Evolutionary conservation across 2,113 vertebrate species (phyloP).

Genomic region (Centropristis striata): DNA sequence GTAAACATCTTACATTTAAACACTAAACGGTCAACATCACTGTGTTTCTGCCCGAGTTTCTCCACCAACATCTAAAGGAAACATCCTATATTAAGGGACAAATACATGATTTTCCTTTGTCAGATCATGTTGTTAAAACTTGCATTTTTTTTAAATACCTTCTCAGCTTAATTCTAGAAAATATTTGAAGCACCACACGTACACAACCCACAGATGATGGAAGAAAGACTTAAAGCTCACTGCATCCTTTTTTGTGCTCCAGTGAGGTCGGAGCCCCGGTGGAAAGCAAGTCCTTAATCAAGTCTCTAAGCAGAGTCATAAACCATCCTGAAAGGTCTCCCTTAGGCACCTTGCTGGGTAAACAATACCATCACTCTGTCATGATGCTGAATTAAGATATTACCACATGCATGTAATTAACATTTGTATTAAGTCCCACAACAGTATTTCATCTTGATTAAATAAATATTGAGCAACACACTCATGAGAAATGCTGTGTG

Average conservation of each 20-base stretch:
- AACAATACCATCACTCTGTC: constrained; percentile 78
- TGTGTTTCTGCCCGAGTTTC: constrained; percentile 16
- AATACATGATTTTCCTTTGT: constrained; percentile 13
- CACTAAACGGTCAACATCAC: constrained; percentile 18
- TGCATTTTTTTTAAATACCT: constrained; percentile 33
- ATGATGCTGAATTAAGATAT: constrained; percentile 74
- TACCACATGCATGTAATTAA: constrained; percentile 77
- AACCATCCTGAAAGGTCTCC: constrained; percentile 72
- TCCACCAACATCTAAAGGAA: constrained; percentile 1
- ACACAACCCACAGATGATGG: constrained; percentile 19
- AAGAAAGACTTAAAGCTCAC: constrained; percentile 42
- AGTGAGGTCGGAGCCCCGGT: constrained; percentile 34
- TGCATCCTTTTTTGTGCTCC: constrained; percentile 42
- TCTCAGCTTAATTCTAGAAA: constrained; percentile 41
- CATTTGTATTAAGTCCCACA: constrained; percentile 63
- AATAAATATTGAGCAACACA: constrained; percentile 60
- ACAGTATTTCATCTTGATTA: constrained; percentile 71
- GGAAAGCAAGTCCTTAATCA: constrained; percentile 72
- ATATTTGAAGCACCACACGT: constrained; percentile 41
- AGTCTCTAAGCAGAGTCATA: constrained; percentile 77
- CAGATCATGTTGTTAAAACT: background rate
- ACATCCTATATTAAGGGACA: background rate
- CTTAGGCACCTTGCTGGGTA: constrained; percentile 65
- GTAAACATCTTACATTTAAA: constrained; percentile 33
- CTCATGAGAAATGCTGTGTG: constrained; percentile 46